These are phyloP conservation scores for Larimichthys crocea DNA, from an alignment of 2,113 vertebrate species.

Conservation along the genomic window DNA sequence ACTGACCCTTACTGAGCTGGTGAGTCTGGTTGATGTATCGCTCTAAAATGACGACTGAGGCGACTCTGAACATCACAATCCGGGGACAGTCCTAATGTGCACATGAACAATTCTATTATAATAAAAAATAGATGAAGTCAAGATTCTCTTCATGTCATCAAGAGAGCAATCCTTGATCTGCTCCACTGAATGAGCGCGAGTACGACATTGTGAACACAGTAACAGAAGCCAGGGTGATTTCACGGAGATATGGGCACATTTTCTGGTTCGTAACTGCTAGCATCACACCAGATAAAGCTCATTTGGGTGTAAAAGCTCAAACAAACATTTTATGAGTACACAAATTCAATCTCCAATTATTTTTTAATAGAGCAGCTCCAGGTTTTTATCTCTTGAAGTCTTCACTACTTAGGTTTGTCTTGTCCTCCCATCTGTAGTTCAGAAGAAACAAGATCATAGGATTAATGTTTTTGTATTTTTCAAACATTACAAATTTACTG, in stretches of 20 bases:
- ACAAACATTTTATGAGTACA: constrained; percentile 62
- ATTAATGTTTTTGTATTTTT: background rate
- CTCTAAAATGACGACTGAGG: background rate
- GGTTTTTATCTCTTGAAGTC: constrained; percentile 38
- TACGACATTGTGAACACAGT: constrained; percentile 40
- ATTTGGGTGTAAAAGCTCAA: constrained; percentile 57
- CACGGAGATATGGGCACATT: constrained; percentile 67
- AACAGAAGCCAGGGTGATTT: constrained; percentile 63
- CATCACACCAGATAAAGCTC: constrained; percentile 58
- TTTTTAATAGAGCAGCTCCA: constrained; percentile 43
- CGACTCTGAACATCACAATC: background rate
- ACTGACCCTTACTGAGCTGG: background rate
- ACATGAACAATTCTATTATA: constrained; percentile 30
- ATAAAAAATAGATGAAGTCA: constrained; percentile 14
- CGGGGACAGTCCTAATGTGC: background rate
- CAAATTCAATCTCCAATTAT: constrained; percentile 60
- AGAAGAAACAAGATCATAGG: background rate
- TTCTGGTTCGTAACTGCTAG: constrained; percentile 61
- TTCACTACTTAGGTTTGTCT: background rate
- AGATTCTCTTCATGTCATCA: constrained; percentile 47
- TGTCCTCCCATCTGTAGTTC: constrained; percentile 6
- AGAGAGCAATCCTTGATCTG: constrained; percentile 55
- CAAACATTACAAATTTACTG: background rate
- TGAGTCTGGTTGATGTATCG: background rate
- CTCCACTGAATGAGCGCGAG: constrained; percentile 38